Evolutionary conservation across 2,113 vertebrate species (phyloP), one percentile per base, ranked within the genome.

Genomic region (Illadopsis cleaveri): DNA sequence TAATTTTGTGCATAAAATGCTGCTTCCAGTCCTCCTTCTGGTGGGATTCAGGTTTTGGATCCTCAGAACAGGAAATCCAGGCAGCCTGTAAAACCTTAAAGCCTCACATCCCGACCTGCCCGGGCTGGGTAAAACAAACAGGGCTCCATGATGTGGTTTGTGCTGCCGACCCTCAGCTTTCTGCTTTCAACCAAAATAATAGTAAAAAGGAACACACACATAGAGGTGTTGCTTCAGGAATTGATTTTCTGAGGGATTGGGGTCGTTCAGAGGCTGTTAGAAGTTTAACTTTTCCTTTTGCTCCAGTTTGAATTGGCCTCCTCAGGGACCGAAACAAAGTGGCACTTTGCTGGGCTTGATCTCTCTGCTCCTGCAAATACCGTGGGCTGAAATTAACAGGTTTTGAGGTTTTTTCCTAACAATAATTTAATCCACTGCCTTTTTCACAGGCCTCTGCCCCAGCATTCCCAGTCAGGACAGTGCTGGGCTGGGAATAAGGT

Each of bases 141-240:
- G 6, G 3, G 40, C 15, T 77, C 78, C 62, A 37, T 33, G 10
- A 61, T 84, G 91, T 5, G 45, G 70, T 90, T 93, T 69, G 51
- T 56, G 82, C 87, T 94, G 92, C 87, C 75, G 82, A 85, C 89
- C 90, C 64, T 94, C 90, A 72, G 66, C 93, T 82, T 93, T 79
- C 58, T 85, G 66, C 37, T 90, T 93, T 93, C 72, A 90, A 84
- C 93, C 90, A 56, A 83, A 96, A 87, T 80, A 77, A 85, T 66
- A 76, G 68, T 95, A 85, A 94, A 95, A 90, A 48, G 72, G 95
- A 95, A 93, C 86, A 92, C 83, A 80, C 90, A 73, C 86, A n/a
- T 51, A 31, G 83, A 90, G 91, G 87, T 82, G 91, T 92, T 90
- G 89, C 94, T 96, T 75, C 82, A 96, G 93, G 90, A 92, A n/a